Evolutionary conservation across 2,797 vertebrate species (phyloP).

Genomic region (Clarias platycephalus): DNA sequence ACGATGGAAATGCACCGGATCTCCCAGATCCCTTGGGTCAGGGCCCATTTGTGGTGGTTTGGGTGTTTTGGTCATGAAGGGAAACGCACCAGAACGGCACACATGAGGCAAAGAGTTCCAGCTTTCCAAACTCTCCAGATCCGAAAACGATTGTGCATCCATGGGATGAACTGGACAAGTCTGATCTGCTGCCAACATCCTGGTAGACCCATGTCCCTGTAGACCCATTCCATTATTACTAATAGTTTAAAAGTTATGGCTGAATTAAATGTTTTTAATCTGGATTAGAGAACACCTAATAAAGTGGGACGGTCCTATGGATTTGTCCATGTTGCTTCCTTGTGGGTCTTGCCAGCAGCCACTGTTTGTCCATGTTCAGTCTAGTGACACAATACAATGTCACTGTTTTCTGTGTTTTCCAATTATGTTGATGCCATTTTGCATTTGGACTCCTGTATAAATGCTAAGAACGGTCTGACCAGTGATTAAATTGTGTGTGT

Average conservation of each 20-base stretch:
- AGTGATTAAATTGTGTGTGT: constrained; percentile 77
- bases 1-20: too few relatives aligned
- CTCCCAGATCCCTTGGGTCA: too few relatives aligned
- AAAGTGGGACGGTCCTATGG: not conserved
- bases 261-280: not conserved
- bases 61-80: too few relatives aligned
- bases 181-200: too few relatives aligned
- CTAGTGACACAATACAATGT: not conserved
- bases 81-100: too few relatives aligned
- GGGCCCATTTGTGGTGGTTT: too few relatives aligned
- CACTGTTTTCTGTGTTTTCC: not conserved
- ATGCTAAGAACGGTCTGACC: constrained; percentile 89
- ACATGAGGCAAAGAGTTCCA: not conserved
- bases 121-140: not conserved
- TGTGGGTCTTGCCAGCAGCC: not conserved
- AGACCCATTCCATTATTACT: too few relatives aligned
- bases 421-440: constrained; percentile 78
- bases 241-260: too few relatives aligned
- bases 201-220: too few relatives aligned
- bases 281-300: not conserved
- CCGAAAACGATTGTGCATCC: too few relatives aligned
- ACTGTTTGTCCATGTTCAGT: not conserved
- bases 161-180: not conserved
- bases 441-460: constrained; percentile 79
- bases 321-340: not conserved